These are phyloP conservation scores for Sipha maydis DNA, from an alignment of 2,888 invertebrate genomes.

Conservation along the genomic window DNA sequence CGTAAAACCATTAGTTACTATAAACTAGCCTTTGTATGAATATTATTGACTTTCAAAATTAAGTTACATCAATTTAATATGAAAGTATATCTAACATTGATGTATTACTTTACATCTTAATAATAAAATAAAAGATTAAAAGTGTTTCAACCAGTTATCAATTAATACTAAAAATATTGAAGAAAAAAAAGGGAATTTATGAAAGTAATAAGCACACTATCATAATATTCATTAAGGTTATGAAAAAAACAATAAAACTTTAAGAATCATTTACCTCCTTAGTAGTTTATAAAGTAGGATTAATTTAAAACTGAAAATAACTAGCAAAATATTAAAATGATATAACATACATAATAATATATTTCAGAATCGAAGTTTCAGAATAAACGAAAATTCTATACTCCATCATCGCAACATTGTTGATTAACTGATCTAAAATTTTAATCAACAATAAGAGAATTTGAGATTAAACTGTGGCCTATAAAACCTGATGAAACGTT, in stretches of 20 bases:
- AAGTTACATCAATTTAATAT: background rate
- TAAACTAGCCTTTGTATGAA: background rate
- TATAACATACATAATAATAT: background rate
- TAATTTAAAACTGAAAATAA: background rate
- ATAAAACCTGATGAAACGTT: background rate
- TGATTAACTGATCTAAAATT: slow-evolving; percentile 3
- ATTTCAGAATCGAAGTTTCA: background rate
- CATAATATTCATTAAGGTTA: background rate
- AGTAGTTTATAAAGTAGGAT: too few species aligned
- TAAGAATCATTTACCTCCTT: too few species aligned
- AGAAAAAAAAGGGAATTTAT: too few species aligned
- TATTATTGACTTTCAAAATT: slow-evolving; percentile 1
- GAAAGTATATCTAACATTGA: too few species aligned
- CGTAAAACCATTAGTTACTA: background rate
- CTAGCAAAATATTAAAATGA: background rate
- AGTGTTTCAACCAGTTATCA: too few species aligned
- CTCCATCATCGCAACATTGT: background rate
- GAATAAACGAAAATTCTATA: background rate
- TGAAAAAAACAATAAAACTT: background rate
- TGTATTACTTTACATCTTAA: too few species aligned
- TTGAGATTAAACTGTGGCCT: background rate
- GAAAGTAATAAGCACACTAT: background rate
- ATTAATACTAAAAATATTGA: too few species aligned
- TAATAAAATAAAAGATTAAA: too few species aligned
- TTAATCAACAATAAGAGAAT: background rate